A percentile compares a stretch with the other conserved stretches of the same genome.
Conservation (phyloP, 2,797 vertebrate genomes). For the Pangasius djambal region DNA sequence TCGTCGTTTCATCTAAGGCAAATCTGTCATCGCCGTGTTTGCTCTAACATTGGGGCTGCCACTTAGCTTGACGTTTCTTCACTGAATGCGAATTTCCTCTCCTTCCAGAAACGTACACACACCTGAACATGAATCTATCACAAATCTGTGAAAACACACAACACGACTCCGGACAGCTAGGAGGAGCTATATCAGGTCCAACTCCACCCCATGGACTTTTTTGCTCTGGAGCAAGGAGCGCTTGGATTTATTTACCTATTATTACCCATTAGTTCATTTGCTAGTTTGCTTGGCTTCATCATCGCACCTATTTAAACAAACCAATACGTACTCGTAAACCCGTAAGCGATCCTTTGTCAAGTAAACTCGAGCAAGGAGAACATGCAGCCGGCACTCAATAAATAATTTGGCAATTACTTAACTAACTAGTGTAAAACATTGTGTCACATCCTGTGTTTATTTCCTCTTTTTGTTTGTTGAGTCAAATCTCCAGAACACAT, state of each 20-base stretch:
- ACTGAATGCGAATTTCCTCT: neutral
- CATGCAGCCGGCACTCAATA: neutral
- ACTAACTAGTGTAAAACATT: no score
- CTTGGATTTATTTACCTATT: neutral
- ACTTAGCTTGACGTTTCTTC: neutral
- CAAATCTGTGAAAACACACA: neutral
- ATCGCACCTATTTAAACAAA: neutral
- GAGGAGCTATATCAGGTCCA: neutral
- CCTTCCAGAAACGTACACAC: neutral
- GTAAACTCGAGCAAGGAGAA: no score
- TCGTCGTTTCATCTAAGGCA: neutral
- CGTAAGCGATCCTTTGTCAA: no score
- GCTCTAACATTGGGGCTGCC: neutral
- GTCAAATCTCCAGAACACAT: neutral
- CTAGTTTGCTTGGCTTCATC: neutral
- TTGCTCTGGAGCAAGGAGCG: neutral
- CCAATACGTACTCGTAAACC: neutral
- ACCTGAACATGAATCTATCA: neutral
- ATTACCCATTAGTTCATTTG: neutral
- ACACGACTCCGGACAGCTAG: no score
- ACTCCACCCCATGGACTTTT: neutral
- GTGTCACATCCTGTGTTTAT: neutral
- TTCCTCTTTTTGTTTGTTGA: neutral
- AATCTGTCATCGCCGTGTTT: neutral
- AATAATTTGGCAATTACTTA: neutral